Base-by-base conservation (phyloP, 92 coral and sea anemone genomes). In the Phenganax subtilis region DNA sequence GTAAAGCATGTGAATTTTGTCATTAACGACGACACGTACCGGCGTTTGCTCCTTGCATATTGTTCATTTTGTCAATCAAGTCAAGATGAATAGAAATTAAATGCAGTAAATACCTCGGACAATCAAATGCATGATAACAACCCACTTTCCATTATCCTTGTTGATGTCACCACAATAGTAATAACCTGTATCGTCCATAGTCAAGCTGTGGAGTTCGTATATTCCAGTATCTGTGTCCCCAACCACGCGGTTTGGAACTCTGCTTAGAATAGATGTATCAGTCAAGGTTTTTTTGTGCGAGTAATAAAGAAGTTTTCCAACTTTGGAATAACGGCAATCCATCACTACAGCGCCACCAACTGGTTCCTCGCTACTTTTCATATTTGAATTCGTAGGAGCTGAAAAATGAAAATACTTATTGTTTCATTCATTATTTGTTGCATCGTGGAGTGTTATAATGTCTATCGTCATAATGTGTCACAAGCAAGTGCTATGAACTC, bases 111-210 rank as follows among this genome's bases (percentile, higher is more conserved):
- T 66, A 68, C 73, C 73, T 68, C 53, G 31, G 8, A 68, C 73
- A 68, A 68, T 0, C 53, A 68, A 37, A 1, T 68, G 16, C 54
- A 68, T 5, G 7, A 10, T n/a, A 53, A 29, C 12, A 29, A 30
- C 0, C 9, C 5, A 68, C 6, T 25, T 64, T 17, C 37, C 30
- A 28, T 64, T 10, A 0, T 25, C 70, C 47, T 37, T 37, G 47
- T 37, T 37, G 47, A 37, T 64, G 70, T 61, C 11, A 30, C 53
- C 73, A 37, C 73, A 68, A 15, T 68, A 68, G 73, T 68, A 68
- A 68, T 17, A 68, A 12, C 73, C 73, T 37, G 73, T 28, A 25
- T 68, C 73, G 54, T 37, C 17, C 15, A 68, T 29, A 12, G 6
- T 68, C n/a, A 68, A 68, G 37, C 12, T 53, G 16, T 2, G 16